phyloP scores from a whole-genome alignment of 2,113 vertebrate species.

The Aleadryas rufinucha region DNA sequence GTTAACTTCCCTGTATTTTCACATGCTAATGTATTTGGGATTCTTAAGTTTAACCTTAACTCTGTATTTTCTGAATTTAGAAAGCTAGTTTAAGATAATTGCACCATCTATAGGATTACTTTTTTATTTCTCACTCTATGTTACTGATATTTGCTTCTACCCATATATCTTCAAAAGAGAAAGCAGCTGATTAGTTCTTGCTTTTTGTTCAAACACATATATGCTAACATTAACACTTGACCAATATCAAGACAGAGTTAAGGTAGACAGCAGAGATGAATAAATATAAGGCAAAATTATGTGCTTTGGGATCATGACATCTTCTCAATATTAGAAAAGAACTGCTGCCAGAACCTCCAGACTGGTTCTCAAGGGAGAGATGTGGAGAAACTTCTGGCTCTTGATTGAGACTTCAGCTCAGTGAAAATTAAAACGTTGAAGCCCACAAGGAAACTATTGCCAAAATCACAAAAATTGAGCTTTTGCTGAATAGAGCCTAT shows the following conservation, averaged over 20 bases:
- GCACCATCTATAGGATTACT: background rate
- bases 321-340: conserved; percentile 39
- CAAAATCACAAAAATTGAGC: conserved; percentile 43
- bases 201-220: background rate
- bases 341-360: conserved; percentile 27
- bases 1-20: background rate
- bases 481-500: background rate
- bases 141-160: background rate
- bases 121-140: background rate
- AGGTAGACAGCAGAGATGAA: background rate
- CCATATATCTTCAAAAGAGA: background rate
- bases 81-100: background rate
- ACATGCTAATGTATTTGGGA: background rate
- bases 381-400: conserved; percentile 57
- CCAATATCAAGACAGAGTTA: background rate
- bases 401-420: conserved; percentile 42
- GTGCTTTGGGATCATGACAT: background rate
- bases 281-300: conserved; percentile 9
- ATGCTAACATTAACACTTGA: background rate
- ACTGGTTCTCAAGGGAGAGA: conserved; percentile 33
- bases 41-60: background rate
- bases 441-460: conserved; percentile 13
- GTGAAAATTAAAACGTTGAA: conserved; percentile 55
- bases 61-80: background rate
- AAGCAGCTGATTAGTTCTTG: background rate